Conservation (phyloP, 2,113 vertebrate species). For the Genyomyrus donnyi region DNA sequence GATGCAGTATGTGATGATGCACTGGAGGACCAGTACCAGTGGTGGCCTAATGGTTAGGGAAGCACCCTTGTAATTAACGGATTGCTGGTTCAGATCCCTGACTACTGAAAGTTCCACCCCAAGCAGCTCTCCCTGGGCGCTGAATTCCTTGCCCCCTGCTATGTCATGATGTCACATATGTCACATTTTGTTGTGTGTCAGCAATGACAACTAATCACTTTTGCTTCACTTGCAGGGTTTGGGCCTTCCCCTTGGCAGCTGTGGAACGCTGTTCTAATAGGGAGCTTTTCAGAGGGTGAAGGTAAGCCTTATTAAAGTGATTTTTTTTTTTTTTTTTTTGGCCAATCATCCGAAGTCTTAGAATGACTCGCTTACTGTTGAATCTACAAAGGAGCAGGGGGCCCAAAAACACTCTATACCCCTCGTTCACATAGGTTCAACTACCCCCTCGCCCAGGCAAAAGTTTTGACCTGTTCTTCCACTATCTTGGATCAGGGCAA, state of each 20-base stretch:
- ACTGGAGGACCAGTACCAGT: too few relatives aligned
- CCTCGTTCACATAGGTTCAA: background rate
- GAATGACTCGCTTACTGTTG: constrained; percentile 12
- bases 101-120: too few relatives aligned
- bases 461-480: constrained; percentile 18
- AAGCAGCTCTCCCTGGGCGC: too few relatives aligned
- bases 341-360: constrained; percentile 23
- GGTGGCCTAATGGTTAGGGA: too few relatives aligned
- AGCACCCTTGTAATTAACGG: too few relatives aligned
- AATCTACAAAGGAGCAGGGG: constrained; percentile 24
- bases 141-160: too few relatives aligned
- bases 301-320: constrained; percentile 22
- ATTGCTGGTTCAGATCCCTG: too few relatives aligned
- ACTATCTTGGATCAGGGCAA: background rate
- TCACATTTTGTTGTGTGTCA: too few relatives aligned
- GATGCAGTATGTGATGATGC: too few relatives aligned
- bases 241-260: background rate
- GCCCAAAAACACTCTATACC: constrained; percentile 18
- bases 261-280: background rate
- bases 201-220: too few relatives aligned
- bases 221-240: background rate
- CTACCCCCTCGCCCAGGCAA: background rate
- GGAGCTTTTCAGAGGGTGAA: background rate
- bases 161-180: too few relatives aligned
- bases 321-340: constrained; percentile 9